These are phyloP conservation scores for Megamerina dolium DNA, from an alignment of 2,888 invertebrate genomes.

Conservation along the genomic window DNA sequence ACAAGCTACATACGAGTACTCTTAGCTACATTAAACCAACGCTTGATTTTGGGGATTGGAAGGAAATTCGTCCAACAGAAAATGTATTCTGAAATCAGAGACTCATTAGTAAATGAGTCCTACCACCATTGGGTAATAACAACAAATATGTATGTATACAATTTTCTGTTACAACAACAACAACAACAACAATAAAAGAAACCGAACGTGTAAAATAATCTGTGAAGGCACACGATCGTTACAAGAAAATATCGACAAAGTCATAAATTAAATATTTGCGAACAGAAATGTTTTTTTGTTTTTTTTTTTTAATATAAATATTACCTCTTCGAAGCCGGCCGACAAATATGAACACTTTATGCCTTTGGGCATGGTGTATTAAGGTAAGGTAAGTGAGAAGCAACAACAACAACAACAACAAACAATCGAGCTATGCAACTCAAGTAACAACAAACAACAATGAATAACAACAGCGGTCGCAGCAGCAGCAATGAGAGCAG, in stretches of 20 bases:
- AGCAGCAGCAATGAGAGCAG: conserved; percentile 10
- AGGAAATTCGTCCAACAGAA: too few relatives aligned
- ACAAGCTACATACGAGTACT: too few relatives aligned
- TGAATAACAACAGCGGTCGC: neutral
- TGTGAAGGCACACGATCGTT: conserved; percentile 31
- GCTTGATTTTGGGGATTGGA: too few relatives aligned
- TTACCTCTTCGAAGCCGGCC: too few relatives aligned
- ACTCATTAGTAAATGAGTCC: conserved; percentile 42
- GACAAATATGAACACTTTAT: conserved; percentile 29
- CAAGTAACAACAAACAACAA: neutral
- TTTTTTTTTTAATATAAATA: too few relatives aligned
- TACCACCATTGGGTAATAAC: conserved; percentile 21
- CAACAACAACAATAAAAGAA: too few relatives aligned
- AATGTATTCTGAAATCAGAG: conserved; percentile 32
- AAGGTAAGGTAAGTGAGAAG: neutral
- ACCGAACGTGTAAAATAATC: conserved; percentile 5
- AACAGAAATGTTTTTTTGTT: too few relatives aligned
- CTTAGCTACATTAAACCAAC: too few relatives aligned
- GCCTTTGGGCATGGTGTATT: conserved; percentile 11
- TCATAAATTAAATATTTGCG: conserved; percentile 44
- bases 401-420: conserved; percentile 11
- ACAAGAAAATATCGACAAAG: conserved; percentile 38
- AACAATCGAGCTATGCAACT: conserved; percentile 9
- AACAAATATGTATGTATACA: neutral
- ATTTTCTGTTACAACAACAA: too few relatives aligned